phyloP scores from a whole-genome alignment of 2,888 invertebrate species.

The Automeris io region DNA sequence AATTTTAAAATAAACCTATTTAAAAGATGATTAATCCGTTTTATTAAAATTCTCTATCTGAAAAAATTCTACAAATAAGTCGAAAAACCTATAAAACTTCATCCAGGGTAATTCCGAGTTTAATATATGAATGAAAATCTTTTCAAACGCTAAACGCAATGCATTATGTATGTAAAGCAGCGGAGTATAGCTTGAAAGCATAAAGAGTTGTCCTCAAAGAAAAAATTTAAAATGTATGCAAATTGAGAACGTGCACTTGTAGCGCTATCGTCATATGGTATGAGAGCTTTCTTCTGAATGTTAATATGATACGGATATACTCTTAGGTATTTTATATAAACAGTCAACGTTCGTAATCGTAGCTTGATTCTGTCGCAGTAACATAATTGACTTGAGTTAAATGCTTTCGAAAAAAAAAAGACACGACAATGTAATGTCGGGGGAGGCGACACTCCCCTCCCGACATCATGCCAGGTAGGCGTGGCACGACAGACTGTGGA shows the following conservation, averaged over 20 bases:
- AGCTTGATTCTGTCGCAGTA: neutral
- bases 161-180: neutral
- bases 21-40: too few species aligned
- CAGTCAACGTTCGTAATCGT: neutral
- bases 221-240: slow-evolving; percentile 35
- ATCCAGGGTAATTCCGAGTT: too few species aligned
- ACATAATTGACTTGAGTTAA: too few species aligned
- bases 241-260: slow-evolving; percentile 19
- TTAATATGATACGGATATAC: neutral
- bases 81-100: too few species aligned
- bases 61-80: too few species aligned
- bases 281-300: neutral
- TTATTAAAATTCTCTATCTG: too few species aligned
- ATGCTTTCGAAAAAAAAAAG: too few species aligned
- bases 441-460: too few species aligned
- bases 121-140: neutral
- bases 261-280: neutral
- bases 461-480: too few species aligned
- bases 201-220: slow-evolving; percentile 8
- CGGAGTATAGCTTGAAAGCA: neutral
- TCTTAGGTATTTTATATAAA: neutral
- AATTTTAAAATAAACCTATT: too few species aligned
- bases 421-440: too few species aligned
- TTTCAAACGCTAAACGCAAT: neutral
- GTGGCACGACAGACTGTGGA: too few species aligned